Evolutionary conservation across 1,140 invertebrate genomes (phyloP).

Genomic region (Patella vulgata): DNA sequence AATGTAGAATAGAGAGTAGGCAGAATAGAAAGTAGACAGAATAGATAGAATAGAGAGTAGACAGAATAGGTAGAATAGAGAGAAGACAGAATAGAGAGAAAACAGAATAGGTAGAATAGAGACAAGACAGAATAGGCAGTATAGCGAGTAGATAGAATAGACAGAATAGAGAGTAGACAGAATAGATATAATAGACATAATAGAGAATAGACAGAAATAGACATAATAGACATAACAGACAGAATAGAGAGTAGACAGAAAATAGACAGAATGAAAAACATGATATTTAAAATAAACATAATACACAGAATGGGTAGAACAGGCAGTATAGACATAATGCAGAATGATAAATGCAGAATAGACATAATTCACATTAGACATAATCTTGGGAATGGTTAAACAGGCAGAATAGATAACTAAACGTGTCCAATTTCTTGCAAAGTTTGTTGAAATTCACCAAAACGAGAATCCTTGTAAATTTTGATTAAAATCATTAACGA

Average conservation of each 20-base stretch:
- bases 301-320: not conserved
- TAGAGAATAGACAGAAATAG: slow-evolving; percentile 9
- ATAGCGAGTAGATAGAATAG: not conserved
- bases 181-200: not conserved
- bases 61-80: not conserved
- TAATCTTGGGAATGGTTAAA: no score
- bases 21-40: not conserved
- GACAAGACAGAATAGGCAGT: not conserved
- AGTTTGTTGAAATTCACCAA: no score
- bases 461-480: no score
- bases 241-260: not conserved
- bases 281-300: not conserved
- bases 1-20: no score
- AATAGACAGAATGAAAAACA: not conserved
- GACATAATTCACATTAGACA: no score
- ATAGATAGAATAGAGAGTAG: not conserved
- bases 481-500: no score
- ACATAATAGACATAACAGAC: not conserved
- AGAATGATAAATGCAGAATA: no score
- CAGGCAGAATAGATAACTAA: no score
- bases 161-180: not conserved
- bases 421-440: no score
- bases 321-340: no score
- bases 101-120: not conserved
- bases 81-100: not conserved